Evolutionary conservation across 2,888 invertebrate species (phyloP).

Genomic region (Mythimna albipuncta): DNA sequence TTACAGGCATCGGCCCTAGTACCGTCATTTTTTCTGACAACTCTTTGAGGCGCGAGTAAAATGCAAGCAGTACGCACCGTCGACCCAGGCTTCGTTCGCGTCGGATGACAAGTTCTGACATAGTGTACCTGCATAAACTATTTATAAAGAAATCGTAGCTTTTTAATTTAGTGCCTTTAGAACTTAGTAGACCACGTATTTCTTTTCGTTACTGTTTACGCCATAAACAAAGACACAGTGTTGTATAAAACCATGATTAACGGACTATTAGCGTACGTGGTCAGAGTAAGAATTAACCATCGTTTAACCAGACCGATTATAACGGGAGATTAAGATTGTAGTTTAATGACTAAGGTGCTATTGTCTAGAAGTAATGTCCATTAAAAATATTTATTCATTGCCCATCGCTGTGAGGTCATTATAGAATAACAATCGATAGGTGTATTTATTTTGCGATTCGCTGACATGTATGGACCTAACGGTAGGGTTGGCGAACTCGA

Average conservation of each 20-base stretch:
- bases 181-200: not conserved
- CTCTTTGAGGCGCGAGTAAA: too few species aligned
- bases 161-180: not conserved
- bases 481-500: slow-evolving; percentile 53
- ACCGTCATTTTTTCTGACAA: too few species aligned
- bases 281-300: slow-evolving; percentile 32
- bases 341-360: slow-evolving; percentile 34
- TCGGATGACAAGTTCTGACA: too few species aligned
- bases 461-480: slow-evolving; percentile 45
- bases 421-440: slow-evolving; percentile 66
- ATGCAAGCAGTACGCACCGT: too few species aligned
- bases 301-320: slow-evolving; percentile 42
- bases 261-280: slow-evolving; percentile 45
- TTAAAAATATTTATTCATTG: slow-evolving; percentile 66
- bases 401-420: slow-evolving; percentile 57
- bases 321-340: slow-evolving; percentile 41
- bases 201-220: not conserved
- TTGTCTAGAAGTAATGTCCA: slow-evolving; percentile 60
- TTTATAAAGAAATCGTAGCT: slow-evolving; percentile 23
- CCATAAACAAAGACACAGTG: slow-evolving; percentile 12
- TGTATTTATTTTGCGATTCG: slow-evolving; percentile 63
- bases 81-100: too few species aligned
- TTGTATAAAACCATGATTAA: slow-evolving; percentile 41
- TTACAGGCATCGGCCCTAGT: too few species aligned
- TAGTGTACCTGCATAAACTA: not conserved